A percentile compares a stretch with the other conserved stretches of the same genome.
Evolutionary conservation across 1,140 invertebrate species (phyloP).

Genomic region (Drosophila santomea): DNA sequence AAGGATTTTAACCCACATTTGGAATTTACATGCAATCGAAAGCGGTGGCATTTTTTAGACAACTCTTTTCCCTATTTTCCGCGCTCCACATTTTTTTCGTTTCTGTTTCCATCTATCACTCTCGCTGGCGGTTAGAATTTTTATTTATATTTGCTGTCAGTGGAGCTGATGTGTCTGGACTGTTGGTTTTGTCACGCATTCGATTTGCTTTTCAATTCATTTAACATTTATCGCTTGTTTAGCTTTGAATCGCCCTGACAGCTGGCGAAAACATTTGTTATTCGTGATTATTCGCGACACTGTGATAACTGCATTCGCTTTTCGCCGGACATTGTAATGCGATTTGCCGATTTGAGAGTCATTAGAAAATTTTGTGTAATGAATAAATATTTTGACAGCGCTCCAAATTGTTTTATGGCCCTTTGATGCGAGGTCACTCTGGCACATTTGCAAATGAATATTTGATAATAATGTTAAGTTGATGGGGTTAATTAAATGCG

Average conservation of each 20-base stretch:
- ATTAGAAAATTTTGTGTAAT: slow-evolving; percentile 60
- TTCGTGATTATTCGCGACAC: slow-evolving; percentile 23
- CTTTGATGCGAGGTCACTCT: slow-evolving; percentile 20
- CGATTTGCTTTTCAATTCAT: slow-evolving; percentile 39
- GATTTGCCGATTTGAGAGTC: slow-evolving; percentile 23
- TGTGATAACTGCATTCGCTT: slow-evolving; percentile 22
- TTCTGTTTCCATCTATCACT: slow-evolving; percentile 33
- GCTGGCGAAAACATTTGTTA: slow-evolving; percentile 54
- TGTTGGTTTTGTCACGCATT: slow-evolving; percentile 47
- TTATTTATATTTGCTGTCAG: slow-evolving; percentile 48
- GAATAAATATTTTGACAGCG: slow-evolving; percentile 65
- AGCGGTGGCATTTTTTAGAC: slow-evolving; percentile 50
- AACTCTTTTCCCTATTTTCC: slow-evolving; percentile 14
- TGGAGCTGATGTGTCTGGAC: slow-evolving; percentile 8
- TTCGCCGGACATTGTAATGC: slow-evolving; percentile 29
- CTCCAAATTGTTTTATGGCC: slow-evolving; percentile 32
- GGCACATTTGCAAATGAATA: slow-evolving; percentile 28
- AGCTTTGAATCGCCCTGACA: slow-evolving; percentile 46
- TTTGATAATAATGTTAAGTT: slow-evolving; percentile 50
- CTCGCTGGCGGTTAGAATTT: slow-evolving; percentile 64
- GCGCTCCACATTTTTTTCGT: slow-evolving; percentile 19
- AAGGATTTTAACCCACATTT: slow-evolving; percentile 68
- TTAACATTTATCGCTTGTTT: slow-evolving; percentile 60
- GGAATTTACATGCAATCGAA: slow-evolving; percentile 67
- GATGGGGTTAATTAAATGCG: slow-evolving; percentile 41